These are phyloP conservation scores for Ctenochaetus hawaiiensis DNA, from an alignment of 2,797 vertebrate species.

Conservation along the genomic window DNA sequence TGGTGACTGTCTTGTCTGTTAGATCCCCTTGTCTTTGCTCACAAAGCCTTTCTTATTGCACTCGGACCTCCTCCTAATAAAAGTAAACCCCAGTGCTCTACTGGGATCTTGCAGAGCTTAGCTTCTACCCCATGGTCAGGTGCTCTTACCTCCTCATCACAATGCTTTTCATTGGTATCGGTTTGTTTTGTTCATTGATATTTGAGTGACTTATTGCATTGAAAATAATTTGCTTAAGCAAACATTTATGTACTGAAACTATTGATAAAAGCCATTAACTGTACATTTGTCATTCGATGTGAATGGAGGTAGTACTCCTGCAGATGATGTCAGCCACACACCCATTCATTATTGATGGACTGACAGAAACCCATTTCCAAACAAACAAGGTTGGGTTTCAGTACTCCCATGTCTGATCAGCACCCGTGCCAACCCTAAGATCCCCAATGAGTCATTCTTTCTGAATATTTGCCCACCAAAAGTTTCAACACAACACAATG, in stretches of 20 bases:
- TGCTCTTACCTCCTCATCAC: not conserved
- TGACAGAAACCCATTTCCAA: slow-evolving; percentile 63
- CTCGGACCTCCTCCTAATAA: slow-evolving; percentile 22
- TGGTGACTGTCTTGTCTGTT: slow-evolving; percentile 6
- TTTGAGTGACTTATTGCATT: not conserved
- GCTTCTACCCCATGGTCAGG: not conserved
- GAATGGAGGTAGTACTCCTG: slow-evolving; percentile 51
- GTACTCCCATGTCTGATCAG: not conserved
- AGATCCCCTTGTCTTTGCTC: slow-evolving; percentile 8
- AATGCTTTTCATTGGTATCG: not conserved
- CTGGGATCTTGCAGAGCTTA: slow-evolving; percentile 16
- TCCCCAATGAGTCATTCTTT: slow-evolving; percentile 9
- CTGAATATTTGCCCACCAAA: not conserved
- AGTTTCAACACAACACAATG: not conserved
- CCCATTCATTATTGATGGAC: slow-evolving; percentile 75
- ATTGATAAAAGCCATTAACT: slow-evolving; percentile 3
- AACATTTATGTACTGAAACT: not conserved
- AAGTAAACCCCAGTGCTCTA: slow-evolving; percentile 26
- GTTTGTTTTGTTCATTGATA: not conserved
- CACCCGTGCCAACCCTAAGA: not conserved
- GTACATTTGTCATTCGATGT: slow-evolving; percentile 37
- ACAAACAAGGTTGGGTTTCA: slow-evolving; percentile 65
- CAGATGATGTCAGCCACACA: slow-evolving; percentile 70
- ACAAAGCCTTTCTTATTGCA: slow-evolving; percentile 48
- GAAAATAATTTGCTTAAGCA: not conserved